These are phyloP conservation scores for Amphiprion percula DNA, from an alignment of 2,113 vertebrate genomes.

Conservation along the genomic window DNA sequence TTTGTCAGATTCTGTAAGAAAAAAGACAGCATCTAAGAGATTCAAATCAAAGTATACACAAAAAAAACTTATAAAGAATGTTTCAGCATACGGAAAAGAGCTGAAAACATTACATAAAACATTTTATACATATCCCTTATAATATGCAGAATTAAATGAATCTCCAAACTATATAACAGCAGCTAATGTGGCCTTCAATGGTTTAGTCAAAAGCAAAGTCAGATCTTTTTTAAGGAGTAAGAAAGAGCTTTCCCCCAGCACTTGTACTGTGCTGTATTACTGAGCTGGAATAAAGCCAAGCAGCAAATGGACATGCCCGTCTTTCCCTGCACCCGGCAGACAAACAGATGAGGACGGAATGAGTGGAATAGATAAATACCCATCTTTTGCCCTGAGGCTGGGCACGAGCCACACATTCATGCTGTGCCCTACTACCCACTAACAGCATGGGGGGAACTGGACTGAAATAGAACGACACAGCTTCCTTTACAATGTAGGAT, in stretches of 20 bases:
- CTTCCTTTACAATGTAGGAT: constrained; percentile 4
- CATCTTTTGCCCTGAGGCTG: constrained; percentile 62
- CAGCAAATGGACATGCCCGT: constrained; percentile 66
- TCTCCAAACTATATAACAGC: constrained; percentile 13
- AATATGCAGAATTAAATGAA: constrained; percentile 22
- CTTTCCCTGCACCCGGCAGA: constrained; percentile 56
- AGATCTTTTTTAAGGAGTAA: constrained; percentile 35
- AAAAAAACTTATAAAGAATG: constrained; percentile 29
- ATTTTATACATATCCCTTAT: constrained; percentile 18
- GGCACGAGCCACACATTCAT: constrained; percentile 57
- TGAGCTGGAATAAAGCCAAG: constrained; percentile 58
- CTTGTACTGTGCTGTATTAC: constrained; percentile 30
- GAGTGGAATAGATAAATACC: constrained; percentile 61
- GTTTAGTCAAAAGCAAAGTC: constrained; percentile 34
- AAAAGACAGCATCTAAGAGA: neutral
- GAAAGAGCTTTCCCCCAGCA: constrained; percentile 9
- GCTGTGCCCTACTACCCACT: constrained; percentile 55
- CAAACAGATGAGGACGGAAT: constrained; percentile 69
- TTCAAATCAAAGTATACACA: constrained; percentile 1
- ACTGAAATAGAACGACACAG: constrained; percentile 61
- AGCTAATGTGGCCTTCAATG: constrained; percentile 41
- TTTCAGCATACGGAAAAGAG: constrained; percentile 3
- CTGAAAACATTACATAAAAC: constrained; percentile 37
- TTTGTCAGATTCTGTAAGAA: constrained; percentile 6
- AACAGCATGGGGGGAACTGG: constrained; percentile 45